Evolutionary conservation across 2,113 vertebrate genomes (phyloP), one percentile per base, ranked within the genome.

Genomic region (Uropsilus gracilis): DNA sequence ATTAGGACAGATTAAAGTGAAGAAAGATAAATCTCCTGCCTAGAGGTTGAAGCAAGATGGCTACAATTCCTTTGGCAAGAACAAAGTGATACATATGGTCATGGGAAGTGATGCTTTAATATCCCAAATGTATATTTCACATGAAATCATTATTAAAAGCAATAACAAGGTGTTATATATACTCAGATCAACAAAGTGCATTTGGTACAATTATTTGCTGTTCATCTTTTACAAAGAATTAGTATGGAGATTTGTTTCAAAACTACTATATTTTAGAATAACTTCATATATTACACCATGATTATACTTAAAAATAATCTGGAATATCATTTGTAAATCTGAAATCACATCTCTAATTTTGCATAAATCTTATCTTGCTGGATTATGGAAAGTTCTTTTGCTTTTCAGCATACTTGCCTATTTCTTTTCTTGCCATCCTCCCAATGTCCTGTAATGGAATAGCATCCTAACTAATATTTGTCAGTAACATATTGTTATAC

Each of bases 1-100:
- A 95, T 96, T 96, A 95, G 89, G 69, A 92, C 71, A 90, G 81
- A 94, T 95, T 89, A 96, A 91, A 97, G 63, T 57, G 75, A 73
- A 48, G 77, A 75, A 82, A 90, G 88, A 92, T 61, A 94, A 90
- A 80, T 92, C 64, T 78, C 55, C 86, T 71, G 9, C 57, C 76
- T 46, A 69, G 77, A 95, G 85, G 81, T 75, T 64, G 0, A 87
- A 94, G 42, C 77, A 48, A 66, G 73, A 59, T 59, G 78, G 90
- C 92, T 68, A 75, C 88, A 88, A 80, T 90, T 80, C 94, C 66
- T 86, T 78, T 64, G 42, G 90, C 57, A 89, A 90, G 57, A 59
- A 46, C 63, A 61, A 64, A 57, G n/a, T 17, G 3, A 3, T 72
- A 8, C 75, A 24, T 87, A 64, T 73, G 53, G 66, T 61, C 28